Evolutionary conservation across 2,888 invertebrate species (phyloP), one percentile per base, ranked within the genome.

Genomic region (Pharmacophagus antenor): DNA sequence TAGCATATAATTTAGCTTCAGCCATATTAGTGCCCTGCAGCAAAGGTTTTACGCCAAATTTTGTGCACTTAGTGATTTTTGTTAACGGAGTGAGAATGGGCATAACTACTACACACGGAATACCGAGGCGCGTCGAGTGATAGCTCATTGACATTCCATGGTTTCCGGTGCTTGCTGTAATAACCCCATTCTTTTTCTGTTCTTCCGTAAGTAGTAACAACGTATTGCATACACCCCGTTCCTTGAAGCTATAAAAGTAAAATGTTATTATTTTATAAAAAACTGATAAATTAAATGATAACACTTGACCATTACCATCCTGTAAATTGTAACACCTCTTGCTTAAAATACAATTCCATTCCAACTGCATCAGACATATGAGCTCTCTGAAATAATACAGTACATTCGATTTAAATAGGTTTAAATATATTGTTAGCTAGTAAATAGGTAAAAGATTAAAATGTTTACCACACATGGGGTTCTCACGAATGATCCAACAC

Each of bases 141-240:
- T 95, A 95, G 63, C 94, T 93, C 64, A 97, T 66, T 0, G 92
- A 92, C 64, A 95, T 92, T 0, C 98, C 98, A 79, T 99, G 98
- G 82, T 99, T 99, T 0, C 98, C 98, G 42, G 96, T 93, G 1
- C 97, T 96, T 0, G 98, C 98, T 1, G 98, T 94, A 62, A 97
- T 95, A 0, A 98, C 97, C 1, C 98, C 98, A 42, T 77, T 82
- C 63, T 90, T 91, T 76, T 93, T 94, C 76, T 97, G 94, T 21
- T 96, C 95, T 20, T 94, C 93, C 1, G 92, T 82, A 5, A 98
- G 83, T 84, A 93, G 93, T 67, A 95, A 74, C 54, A 98, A 86
- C 0, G 96, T 94, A 74, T 97, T 96, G 22, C 97, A 91, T 0
- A 97, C 98, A 0, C 98, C 98, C 62, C 98, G 93, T 79, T 98